Conservation (phyloP, 2,888 invertebrate species). For the Phlogophora meticulosa region DNA sequence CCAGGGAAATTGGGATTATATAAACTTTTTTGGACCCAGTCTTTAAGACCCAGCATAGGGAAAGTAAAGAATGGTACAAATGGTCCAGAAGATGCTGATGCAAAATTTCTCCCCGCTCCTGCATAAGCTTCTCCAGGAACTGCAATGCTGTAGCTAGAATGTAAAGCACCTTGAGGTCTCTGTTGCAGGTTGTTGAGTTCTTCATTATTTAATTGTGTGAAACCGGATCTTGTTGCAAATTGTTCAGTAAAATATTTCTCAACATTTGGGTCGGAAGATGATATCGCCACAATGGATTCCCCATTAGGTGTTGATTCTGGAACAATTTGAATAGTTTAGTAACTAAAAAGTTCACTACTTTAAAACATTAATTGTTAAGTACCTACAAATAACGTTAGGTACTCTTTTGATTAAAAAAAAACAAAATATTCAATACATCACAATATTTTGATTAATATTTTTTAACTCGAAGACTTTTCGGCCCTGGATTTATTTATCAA, state of each 20-base stretch:
- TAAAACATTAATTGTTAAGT: no score
- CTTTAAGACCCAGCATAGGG: constrained; percentile 69
- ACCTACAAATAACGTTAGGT: no score
- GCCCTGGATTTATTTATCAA: not conserved
- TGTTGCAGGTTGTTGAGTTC: constrained; percentile 50
- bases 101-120: constrained; percentile 76
- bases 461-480: not conserved
- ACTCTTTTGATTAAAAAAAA: not conserved
- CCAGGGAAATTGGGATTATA: constrained; percentile 73
- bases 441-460: not conserved
- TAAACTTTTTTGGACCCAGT: constrained; percentile 75
- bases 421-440: not conserved
- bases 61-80: constrained; percentile 74
- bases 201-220: constrained; percentile 51
- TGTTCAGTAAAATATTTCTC: constrained; percentile 72
- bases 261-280: constrained; percentile 77
- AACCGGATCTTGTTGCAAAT: constrained; percentile 61
- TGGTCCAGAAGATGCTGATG: constrained; percentile 66
- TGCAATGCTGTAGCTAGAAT: constrained; percentile 72
- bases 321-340: constrained; percentile 40
- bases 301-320: constrained; percentile 79
- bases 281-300: constrained; percentile 77
- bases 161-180: constrained; percentile 49
- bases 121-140: constrained; percentile 72
- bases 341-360: not conserved